A percentile compares a stretch with the other conserved stretches of the same genome.
These are phyloP conservation scores for Falco biarmicus DNA, from an alignment of 2,797 vertebrate species.

Conservation along the genomic window DNA sequence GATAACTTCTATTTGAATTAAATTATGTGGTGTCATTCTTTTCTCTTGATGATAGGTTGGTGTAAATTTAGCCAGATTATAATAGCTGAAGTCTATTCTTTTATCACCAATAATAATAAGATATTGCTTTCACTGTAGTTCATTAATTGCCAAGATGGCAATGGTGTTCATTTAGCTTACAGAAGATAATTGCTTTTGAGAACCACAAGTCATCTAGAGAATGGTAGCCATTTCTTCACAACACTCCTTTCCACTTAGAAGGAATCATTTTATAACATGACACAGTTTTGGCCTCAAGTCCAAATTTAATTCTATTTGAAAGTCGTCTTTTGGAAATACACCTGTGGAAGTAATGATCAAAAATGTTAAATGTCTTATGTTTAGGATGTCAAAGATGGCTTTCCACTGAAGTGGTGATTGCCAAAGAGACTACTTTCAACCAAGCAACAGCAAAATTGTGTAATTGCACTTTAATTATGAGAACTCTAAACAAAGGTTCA, in stretches of 20 bases:
- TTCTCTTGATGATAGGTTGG: not conserved
- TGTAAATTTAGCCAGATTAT: not conserved
- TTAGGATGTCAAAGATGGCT: not conserved
- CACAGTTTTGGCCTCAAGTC: not conserved
- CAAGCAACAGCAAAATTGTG: not conserved
- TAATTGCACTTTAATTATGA: not conserved
- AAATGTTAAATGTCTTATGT: not conserved
- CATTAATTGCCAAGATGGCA: not conserved
- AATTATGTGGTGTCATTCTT: not conserved
- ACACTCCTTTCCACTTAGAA: not conserved
- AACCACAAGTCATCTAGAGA: not conserved
- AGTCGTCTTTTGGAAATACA: not conserved
- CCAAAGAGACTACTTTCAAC: not conserved
- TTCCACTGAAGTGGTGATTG: not conserved
- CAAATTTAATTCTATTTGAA: not conserved
- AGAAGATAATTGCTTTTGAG: not conserved
- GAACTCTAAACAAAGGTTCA: not conserved
- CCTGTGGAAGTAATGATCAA: not conserved
- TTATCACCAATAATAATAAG: not conserved
- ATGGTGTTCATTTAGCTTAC: not conserved
- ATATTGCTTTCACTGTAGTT: not conserved
- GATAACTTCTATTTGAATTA: not conserved
- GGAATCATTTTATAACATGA: not conserved
- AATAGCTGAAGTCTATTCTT: not conserved
- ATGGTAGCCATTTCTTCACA: not conserved